Conservation (phyloP, 2,113 vertebrate genomes). For the Electrona antarctica region DNA sequence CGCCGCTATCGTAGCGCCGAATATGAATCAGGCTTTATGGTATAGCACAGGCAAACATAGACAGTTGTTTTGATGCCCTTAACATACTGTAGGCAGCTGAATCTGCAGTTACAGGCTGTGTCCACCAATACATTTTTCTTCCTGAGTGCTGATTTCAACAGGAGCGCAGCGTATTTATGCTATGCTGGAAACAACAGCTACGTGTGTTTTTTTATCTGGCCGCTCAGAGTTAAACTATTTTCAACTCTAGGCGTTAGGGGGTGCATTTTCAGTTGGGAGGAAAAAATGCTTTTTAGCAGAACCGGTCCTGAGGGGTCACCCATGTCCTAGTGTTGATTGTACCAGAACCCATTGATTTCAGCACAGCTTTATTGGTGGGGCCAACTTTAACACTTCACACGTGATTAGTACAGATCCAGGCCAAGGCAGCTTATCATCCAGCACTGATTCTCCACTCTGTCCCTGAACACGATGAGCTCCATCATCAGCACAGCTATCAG, state of each 20-base stretch:
- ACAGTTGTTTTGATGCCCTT: slow-evolving; percentile 8
- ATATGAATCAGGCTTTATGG: too few relatives aligned
- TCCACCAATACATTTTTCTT: too few relatives aligned
- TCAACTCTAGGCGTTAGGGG: too few relatives aligned
- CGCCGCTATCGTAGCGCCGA: too few relatives aligned
- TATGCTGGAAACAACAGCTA: too few relatives aligned
- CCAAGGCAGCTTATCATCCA: slow-evolving; percentile 65
- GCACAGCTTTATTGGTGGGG: slow-evolving; percentile 41
- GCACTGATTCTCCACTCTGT: slow-evolving; percentile 36
- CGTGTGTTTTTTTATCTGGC: too few relatives aligned
- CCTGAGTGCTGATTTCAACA: too few relatives aligned
- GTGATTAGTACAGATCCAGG: slow-evolving; percentile 29
- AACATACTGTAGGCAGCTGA: slow-evolving; percentile 18
- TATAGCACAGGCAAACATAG: background rate
- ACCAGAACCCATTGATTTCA: slow-evolving; percentile 54
- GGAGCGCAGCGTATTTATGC: too few relatives aligned
- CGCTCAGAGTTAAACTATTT: too few relatives aligned
- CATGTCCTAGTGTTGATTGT: slow-evolving; percentile 66
- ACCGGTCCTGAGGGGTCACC: slow-evolving; percentile 32
- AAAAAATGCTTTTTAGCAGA: background rate
- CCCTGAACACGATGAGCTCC: background rate
- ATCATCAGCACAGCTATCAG: too few relatives aligned
- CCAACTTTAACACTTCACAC: background rate
- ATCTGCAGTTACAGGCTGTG: slow-evolving; percentile 8
- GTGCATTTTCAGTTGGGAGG: too few relatives aligned